Conservation (phyloP, 2,797 vertebrate species). For the Melanitta fusca region DNA sequence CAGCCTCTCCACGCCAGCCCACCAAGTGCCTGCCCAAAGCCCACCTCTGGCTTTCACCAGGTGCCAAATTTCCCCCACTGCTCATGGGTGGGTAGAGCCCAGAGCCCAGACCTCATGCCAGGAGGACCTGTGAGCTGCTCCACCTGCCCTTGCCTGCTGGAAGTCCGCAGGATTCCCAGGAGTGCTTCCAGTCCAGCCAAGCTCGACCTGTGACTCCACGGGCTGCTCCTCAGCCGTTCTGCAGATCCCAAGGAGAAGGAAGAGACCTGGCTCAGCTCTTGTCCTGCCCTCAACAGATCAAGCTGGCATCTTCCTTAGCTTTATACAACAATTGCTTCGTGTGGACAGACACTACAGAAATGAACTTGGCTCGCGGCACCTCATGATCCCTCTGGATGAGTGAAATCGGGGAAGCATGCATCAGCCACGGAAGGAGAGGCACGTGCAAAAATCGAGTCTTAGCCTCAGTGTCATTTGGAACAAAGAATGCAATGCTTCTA, state of each 20-base stretch:
- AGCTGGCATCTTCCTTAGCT: not conserved
- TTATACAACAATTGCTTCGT: not conserved
- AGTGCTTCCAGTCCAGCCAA: not conserved
- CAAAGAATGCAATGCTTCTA: not conserved
- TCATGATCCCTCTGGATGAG: not conserved
- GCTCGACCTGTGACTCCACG: not conserved
- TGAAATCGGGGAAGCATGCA: not conserved
- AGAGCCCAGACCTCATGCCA: accelerated
- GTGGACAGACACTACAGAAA: not conserved
- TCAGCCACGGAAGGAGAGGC: not conserved
- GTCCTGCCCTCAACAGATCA: too few relatives aligned
- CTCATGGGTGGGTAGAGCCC: not conserved
- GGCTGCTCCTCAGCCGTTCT: not conserved
- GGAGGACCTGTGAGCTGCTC: not conserved
- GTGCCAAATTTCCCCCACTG: too few relatives aligned
- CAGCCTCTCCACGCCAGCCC: too few relatives aligned
- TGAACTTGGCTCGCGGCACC: not conserved
- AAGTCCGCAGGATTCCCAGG: not conserved
- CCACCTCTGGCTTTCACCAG: not conserved
- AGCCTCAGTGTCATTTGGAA: not conserved
- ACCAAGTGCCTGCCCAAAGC: not conserved
- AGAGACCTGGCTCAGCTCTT: not conserved
- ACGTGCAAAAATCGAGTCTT: not conserved
- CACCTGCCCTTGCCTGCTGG: not conserved
- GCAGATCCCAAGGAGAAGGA: not conserved